Percentiles rank a stretch among this genome's conserved stretches.
Evolutionary conservation across 2,113 vertebrate genomes (phyloP).

Genomic region (Phocoena sinus): DNA sequence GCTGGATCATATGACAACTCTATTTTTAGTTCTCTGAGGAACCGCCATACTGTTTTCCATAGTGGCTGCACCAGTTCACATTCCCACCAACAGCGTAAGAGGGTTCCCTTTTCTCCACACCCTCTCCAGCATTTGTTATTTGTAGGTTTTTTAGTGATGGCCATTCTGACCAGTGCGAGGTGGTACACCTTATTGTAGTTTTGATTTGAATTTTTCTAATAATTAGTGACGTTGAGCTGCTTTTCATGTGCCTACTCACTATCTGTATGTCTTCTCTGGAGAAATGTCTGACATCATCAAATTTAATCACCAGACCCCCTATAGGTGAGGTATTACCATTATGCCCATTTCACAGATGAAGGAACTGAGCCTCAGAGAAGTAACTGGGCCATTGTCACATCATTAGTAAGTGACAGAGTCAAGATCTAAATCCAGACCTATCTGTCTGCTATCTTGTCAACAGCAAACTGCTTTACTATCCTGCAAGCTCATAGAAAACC

Average conservation of each 20-base stretch:
- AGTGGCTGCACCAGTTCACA: neutral
- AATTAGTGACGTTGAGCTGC: neutral
- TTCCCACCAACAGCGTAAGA: neutral
- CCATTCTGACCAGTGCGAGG: rapidly evolving
- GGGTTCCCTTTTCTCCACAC: neutral
- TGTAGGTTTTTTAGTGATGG: neutral
- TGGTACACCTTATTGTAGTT: neutral
- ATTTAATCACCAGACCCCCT: neutral
- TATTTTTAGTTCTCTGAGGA: neutral
- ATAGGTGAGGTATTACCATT: neutral
- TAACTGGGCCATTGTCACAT: neutral
- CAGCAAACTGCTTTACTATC: neutral
- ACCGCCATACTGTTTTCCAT: neutral
- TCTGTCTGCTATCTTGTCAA: neutral
- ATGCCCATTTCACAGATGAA: neutral
- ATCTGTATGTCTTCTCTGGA: neutral
- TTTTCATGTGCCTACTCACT: neutral
- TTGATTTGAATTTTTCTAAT: neutral
- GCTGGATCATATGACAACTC: neutral
- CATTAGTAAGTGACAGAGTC: no score
- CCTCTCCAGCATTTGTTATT: neutral
- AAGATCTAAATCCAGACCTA: neutral
- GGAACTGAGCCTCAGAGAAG: neutral
- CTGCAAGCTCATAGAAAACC: neutral
- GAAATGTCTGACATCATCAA: neutral